phyloP scores from a whole-genome alignment of 2,888 invertebrate species.

The Dermolepida albohirtum region DNA sequence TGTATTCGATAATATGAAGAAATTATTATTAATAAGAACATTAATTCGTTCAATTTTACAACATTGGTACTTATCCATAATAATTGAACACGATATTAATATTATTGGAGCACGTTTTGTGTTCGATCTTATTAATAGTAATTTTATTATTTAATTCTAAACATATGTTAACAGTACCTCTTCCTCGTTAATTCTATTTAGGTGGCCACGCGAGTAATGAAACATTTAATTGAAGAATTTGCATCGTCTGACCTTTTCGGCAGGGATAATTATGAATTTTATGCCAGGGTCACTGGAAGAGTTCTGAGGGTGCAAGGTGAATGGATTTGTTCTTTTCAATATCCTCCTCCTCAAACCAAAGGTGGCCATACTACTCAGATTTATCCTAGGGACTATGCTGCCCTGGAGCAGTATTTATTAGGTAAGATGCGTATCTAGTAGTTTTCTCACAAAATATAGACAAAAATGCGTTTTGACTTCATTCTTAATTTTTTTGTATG shows the following conservation, averaged over 20 bases:
- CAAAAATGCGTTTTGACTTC: no score
- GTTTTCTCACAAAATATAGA: no score
- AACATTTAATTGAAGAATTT: conserved; percentile 97
- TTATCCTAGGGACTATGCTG: conserved; percentile 72
- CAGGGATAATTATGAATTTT: conserved; percentile 93
- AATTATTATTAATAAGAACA: no score
- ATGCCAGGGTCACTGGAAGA: conserved; percentile 92
- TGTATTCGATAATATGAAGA: no score
- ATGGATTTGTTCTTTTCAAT: conserved; percentile 95
- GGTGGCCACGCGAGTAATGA: conserved; percentile 96
- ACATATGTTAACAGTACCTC: conserved; percentile 7
- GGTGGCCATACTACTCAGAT: conserved; percentile 72
- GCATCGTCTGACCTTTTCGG: conserved; percentile 96
- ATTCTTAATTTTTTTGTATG: no score
- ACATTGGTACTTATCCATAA: no score
- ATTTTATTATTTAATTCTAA: background rate
- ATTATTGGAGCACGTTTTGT: no score
- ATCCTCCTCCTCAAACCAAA: conserved; percentile 82
- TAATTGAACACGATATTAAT: no score
- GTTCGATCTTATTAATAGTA: conserved; percentile 9
- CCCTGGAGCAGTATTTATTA: conserved; percentile 62
- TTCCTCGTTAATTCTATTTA: conserved; percentile 59
- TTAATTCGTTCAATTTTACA: no score
- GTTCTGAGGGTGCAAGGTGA: conserved; percentile 93
- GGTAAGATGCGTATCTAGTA: conserved; percentile 54